phyloP scores from a whole-genome alignment of 2,888 invertebrate species.

The Andrena camellia region DNA sequence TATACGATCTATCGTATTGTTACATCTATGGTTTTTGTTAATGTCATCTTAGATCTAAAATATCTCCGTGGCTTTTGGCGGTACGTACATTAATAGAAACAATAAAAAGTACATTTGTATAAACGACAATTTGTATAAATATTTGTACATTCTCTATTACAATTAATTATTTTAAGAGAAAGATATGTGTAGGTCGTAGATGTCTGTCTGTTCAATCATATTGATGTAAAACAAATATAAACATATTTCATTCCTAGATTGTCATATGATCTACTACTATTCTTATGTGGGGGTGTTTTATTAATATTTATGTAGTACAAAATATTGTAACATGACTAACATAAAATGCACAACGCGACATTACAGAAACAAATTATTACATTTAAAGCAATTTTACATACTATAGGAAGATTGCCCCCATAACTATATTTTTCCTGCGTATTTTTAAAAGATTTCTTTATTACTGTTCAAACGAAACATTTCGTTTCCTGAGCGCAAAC shows the following conservation, averaged over 20 bases:
- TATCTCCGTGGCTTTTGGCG: not conserved
- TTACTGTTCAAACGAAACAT: not conserved
- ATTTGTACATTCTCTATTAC: constrained; percentile 28
- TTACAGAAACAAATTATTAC: not conserved
- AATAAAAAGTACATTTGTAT: constrained; percentile 21
- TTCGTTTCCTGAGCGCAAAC: not conserved
- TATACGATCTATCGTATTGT: not conserved
- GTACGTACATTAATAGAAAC: constrained; percentile 17
- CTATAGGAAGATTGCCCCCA: not conserved
- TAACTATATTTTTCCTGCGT: constrained; percentile 8
- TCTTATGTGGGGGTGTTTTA: not conserved
- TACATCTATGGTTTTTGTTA: constrained; percentile 1
- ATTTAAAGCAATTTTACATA: constrained; percentile 15
- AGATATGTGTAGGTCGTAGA: constrained; percentile 27
- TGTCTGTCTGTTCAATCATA: not conserved
- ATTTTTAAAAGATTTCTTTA: not conserved
- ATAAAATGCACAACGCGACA: constrained; percentile 9
- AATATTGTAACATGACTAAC: not conserved
- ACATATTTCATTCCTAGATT: constrained; percentile 2
- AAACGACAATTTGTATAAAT: constrained; percentile 36
- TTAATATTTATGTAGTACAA: constrained; percentile 1
- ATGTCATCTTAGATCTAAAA: constrained; percentile 1
- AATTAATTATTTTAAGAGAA: constrained; percentile 6
- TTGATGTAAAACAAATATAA: constrained; percentile 13
- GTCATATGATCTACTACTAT: not conserved